These are phyloP conservation scores for Smittia aterrima DNA, from an alignment of 2,888 invertebrate species.

Conservation along the genomic window DNA sequence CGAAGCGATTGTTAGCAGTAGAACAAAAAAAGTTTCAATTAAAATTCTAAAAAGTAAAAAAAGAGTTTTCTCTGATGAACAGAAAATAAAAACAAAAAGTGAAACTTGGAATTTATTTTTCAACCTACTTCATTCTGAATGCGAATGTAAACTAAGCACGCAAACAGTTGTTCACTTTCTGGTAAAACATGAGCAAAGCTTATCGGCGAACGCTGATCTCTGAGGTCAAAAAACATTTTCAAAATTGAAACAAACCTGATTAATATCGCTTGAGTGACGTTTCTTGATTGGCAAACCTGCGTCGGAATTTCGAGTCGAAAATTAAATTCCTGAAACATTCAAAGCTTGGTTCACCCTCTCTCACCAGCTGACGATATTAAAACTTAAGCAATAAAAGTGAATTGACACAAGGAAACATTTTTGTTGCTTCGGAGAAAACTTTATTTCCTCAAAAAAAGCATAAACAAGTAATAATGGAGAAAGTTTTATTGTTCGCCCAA, in stretches of 20 bases:
- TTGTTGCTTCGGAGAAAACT: not conserved
- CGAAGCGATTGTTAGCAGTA: not conserved
- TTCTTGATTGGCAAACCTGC: no score
- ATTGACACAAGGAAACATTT: slow-evolving; percentile 31
- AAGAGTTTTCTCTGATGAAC: not conserved
- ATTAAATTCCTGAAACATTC: no score
- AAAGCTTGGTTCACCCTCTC: not conserved
- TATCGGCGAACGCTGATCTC: not conserved
- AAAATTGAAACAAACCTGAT: no score
- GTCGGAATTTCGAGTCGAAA: no score
- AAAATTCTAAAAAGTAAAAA: not conserved
- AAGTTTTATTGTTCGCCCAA: slow-evolving; percentile 31
- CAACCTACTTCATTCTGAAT: not conserved
- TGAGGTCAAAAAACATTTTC: no score
- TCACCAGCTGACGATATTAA: slow-evolving; percentile 33
- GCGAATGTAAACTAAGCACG: not conserved
- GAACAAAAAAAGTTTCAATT: not conserved
- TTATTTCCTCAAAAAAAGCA: not conserved
- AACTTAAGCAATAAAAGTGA: slow-evolving; percentile 39
- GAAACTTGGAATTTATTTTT: not conserved
- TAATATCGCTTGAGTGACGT: no score
- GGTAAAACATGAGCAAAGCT: not conserved
- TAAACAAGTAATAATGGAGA: slow-evolving; percentile 40
- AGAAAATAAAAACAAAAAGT: no score
- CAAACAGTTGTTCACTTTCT: not conserved